Conservation (phyloP, 1,140 invertebrate genomes). For the Tetragonula clypearis region DNA sequence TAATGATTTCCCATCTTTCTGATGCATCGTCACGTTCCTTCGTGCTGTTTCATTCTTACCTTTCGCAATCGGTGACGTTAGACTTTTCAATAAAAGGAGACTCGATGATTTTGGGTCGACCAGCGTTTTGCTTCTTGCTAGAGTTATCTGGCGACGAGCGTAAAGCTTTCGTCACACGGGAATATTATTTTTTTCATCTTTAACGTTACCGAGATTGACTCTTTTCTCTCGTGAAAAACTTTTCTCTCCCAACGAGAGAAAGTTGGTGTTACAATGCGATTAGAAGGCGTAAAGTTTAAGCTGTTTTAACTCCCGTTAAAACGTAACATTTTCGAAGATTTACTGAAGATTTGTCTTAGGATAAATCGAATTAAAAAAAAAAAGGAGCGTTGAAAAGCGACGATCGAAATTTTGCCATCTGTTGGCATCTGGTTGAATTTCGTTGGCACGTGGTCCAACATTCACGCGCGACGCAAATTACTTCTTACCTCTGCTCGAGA, state of each 20-base stretch:
- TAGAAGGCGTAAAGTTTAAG: neutral
- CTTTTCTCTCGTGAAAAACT: neutral
- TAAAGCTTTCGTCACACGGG: neutral
- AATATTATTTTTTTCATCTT: neutral
- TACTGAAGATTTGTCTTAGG: neutral
- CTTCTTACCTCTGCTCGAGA: constrained; percentile 27
- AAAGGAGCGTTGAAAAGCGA: neutral
- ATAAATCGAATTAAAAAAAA: neutral
- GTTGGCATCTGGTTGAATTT: constrained; percentile 9
- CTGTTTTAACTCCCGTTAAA: neutral
- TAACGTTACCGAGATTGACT: neutral
- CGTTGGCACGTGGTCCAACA: constrained; percentile 28
- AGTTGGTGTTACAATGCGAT: neutral
- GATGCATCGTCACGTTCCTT: constrained; percentile 36
- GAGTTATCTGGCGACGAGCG: too few species aligned
- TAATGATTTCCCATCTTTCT: constrained; percentile 49
- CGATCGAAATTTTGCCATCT: neutral
- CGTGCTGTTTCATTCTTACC: neutral
- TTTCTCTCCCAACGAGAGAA: neutral
- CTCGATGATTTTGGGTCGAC: neutral
- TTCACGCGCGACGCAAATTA: constrained; percentile 18
- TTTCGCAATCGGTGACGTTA: neutral
- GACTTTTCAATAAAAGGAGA: neutral
- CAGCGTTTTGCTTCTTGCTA: neutral
- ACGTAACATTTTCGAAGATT: neutral